phyloP scores from a whole-genome alignment of 35 echinoderm and acorn worm species.

The Diadema setosum region DNA sequence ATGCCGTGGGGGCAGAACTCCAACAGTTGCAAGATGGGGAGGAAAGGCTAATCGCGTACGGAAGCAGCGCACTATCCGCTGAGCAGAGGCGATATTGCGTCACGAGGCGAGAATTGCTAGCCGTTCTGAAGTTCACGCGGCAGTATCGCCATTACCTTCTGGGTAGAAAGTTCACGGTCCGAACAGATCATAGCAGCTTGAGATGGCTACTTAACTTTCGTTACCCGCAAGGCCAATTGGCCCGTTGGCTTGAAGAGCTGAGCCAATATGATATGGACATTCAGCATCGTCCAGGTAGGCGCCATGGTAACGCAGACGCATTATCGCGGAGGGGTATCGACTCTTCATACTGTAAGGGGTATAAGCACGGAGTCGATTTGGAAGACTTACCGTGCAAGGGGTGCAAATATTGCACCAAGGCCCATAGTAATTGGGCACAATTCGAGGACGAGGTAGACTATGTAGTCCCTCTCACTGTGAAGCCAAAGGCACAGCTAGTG shows the following conservation, averaged over 20 bases:
- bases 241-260: slow-evolving; percentile 36
- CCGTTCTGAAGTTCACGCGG: slow-evolving; percentile 9
- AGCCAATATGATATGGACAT: slow-evolving; percentile 33
- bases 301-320: slow-evolving; percentile 22
- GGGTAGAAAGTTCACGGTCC: not conserved
- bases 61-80: not conserved
- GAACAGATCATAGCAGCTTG: slow-evolving; percentile 59
- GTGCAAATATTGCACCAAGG: too few relatives aligned
- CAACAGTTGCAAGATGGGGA: not conserved
- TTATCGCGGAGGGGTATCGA: slow-evolving; percentile 27
- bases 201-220: slow-evolving; percentile 36
- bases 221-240: slow-evolving; percentile 43
- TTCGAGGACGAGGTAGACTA: too few relatives aligned
- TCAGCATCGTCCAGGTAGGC: slow-evolving; percentile 21
- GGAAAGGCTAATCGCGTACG: slow-evolving; percentile 31
- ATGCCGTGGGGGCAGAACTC: slow-evolving; percentile 6
- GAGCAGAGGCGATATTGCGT: slow-evolving; percentile 24
- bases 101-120: slow-evolving; percentile 38
- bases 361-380: too few relatives aligned
- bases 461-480: too few relatives aligned
- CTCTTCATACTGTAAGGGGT: too few relatives aligned
- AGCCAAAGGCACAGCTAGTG: too few relatives aligned
- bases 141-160: slow-evolving; percentile 53
- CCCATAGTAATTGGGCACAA: too few relatives aligned
- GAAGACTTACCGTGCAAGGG: too few relatives aligned